Evolutionary conservation across 2,888 invertebrate genomes (phyloP).

Genomic region (Protonemura montana): DNA sequence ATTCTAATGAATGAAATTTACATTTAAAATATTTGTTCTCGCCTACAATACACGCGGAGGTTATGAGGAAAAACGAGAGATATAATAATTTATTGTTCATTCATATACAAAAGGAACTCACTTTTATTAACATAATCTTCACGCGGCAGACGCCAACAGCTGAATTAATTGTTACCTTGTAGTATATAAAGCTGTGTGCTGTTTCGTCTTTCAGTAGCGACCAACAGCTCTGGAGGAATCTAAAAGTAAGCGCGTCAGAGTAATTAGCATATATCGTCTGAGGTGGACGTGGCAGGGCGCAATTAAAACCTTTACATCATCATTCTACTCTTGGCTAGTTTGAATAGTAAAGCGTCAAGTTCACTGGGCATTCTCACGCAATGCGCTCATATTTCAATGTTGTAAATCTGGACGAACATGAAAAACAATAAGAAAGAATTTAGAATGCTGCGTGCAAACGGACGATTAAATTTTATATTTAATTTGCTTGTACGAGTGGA

Average conservation of each 20-base stretch:
- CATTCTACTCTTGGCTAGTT: not conserved
- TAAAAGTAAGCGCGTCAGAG: not conserved
- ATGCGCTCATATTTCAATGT: not conserved
- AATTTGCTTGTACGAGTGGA: not conserved
- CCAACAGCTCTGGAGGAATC: not conserved
- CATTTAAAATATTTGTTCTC: not conserved
- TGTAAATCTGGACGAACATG: not conserved
- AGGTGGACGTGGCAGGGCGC: not conserved
- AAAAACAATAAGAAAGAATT: slow-evolving; percentile 4
- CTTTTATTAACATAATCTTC: not conserved
- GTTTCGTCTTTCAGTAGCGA: not conserved
- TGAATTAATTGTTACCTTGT: not conserved
- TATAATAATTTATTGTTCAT: not conserved
- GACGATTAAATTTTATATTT: not conserved
- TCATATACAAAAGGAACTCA: not conserved
- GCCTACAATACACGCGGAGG: not conserved
- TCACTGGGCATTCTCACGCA: not conserved
- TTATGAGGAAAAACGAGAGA: not conserved
- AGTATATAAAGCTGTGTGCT: not conserved
- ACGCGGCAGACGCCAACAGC: not conserved
- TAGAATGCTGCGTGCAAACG: not conserved
- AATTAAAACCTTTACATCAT: not conserved
- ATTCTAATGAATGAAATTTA: not conserved
- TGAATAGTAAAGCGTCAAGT: not conserved
- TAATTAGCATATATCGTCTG: not conserved